These are phyloP conservation scores for Perithous albicinctus DNA, from an alignment of 2,888 invertebrate species.

Conservation along the genomic window DNA sequence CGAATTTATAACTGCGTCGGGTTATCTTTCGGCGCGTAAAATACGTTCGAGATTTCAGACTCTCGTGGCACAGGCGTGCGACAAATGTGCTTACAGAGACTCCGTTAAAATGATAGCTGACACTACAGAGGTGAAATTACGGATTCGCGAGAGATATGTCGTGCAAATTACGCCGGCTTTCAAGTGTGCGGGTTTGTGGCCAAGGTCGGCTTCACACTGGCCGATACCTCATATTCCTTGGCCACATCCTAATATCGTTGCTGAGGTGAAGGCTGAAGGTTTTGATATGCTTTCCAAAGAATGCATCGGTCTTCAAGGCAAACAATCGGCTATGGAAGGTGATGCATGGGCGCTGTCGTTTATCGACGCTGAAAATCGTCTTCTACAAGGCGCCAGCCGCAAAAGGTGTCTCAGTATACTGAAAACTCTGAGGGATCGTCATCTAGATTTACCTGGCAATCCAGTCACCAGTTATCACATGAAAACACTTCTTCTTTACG, in stretches of 20 bases:
- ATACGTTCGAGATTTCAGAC: conserved; percentile 97
- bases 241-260: conserved; percentile 96
- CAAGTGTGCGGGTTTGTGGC: conserved; percentile 97
- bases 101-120: conserved; percentile 97
- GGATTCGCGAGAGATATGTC: conserved; percentile 94
- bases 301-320: conserved; percentile 91
- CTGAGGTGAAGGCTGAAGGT: conserved; percentile 97
- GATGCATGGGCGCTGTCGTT: conserved; percentile 98
- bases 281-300: conserved; percentile 97
- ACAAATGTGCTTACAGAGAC: conserved; percentile 96
- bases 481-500: conserved; percentile 95
- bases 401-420: conserved; percentile 94
- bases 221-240: conserved; percentile 95
- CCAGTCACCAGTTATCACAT: conserved; percentile 96
- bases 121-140: conserved; percentile 95
- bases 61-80: conserved; percentile 94
- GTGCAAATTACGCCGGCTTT: conserved; percentile 98
- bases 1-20: conserved; percentile 98
- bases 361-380: conserved; percentile 95
- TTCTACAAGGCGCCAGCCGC: conserved; percentile 94
- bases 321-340: conserved; percentile 96
- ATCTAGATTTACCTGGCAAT: conserved; percentile 94
- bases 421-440: conserved; percentile 95
- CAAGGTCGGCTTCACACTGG: conserved; percentile 97
- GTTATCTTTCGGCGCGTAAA: conserved; percentile 96